phyloP scores from a whole-genome alignment of 92 coral and sea anemone species.

The Umimayanthus kanabou region DNA sequence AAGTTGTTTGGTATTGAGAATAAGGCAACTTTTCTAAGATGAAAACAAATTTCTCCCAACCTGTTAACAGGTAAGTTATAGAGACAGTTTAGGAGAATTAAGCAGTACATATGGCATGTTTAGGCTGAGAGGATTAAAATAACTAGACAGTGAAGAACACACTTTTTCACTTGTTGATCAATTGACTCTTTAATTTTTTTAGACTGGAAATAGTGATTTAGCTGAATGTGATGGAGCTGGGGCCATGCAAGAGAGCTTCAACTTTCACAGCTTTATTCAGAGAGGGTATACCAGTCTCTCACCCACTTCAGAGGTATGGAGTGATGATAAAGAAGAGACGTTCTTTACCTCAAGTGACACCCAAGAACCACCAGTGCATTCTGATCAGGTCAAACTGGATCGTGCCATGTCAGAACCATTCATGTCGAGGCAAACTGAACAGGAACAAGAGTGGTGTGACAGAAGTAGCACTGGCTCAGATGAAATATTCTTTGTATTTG shows the following conservation, averaged over 20 bases:
- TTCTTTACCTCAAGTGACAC: conserved; percentile 25
- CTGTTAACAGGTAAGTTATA: no score
- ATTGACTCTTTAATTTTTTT: neutral
- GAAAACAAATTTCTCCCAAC: no score
- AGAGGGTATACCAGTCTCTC: conserved; percentile 39
- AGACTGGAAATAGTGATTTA: neutral
- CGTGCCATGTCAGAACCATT: conserved; percentile 14
- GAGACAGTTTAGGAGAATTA: no score
- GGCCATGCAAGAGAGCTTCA: conserved; percentile 26
- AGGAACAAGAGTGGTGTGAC: conserved; percentile 62
- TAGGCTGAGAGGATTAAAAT: no score
- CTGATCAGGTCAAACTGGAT: conserved; percentile 27
- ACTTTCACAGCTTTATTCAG: conserved; percentile 33
- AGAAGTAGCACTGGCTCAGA: conserved; percentile 67
- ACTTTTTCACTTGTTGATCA: neutral
- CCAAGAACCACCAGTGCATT: neutral
- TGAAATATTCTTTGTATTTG: conserved; percentile 79
- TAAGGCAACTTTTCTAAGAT: no score
- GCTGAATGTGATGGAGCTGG: conserved; percentile 2
- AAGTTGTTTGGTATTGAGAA: no score
- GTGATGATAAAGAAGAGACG: conserved; percentile 16
- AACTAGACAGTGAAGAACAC: neutral
- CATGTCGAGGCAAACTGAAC: neutral
- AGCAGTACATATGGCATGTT: no score
- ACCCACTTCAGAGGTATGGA: conserved; percentile 35